A percentile compares a stretch with the other conserved stretches of the same genome.
Conservation (phyloP, 2,797 vertebrate genomes). For the Enteromius paludinosus region DNA sequence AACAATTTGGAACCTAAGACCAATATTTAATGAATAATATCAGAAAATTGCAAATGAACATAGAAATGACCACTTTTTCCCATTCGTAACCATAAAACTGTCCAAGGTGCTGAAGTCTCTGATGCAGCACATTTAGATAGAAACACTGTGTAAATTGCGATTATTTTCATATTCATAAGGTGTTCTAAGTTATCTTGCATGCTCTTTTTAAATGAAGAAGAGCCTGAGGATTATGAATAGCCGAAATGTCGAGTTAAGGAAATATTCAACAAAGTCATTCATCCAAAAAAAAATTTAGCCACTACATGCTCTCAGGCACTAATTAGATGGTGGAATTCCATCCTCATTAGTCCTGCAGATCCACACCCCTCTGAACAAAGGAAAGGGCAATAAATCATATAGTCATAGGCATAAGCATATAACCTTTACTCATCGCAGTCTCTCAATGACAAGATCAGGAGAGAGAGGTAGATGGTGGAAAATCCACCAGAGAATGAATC, state of each 20-base stretch:
- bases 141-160: not conserved
- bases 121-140: not conserved
- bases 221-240: not conserved
- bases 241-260: not conserved
- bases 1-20: not conserved
- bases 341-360: slow-evolving; percentile 46
- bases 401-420: slow-evolving; percentile 52
- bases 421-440: slow-evolving; percentile 56
- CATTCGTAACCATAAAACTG: not conserved
- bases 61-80: not conserved
- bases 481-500: slow-evolving; percentile 44
- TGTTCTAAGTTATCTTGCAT: not conserved
- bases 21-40: not conserved
- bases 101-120: slow-evolving; percentile 1
- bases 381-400: slow-evolving; percentile 58
- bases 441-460: slow-evolving; percentile 47
- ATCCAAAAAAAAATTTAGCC: not conserved
- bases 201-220: not conserved
- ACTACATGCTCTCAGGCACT: slow-evolving; percentile 25
- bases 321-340: slow-evolving; percentile 33
- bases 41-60: not conserved
- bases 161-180: not conserved
- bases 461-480: slow-evolving; percentile 32
- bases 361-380: slow-evolving; percentile 45
- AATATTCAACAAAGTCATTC: slow-evolving; percentile 29